Conservation (phyloP, 2,113 vertebrate genomes). For the Gavia stellata region DNA sequence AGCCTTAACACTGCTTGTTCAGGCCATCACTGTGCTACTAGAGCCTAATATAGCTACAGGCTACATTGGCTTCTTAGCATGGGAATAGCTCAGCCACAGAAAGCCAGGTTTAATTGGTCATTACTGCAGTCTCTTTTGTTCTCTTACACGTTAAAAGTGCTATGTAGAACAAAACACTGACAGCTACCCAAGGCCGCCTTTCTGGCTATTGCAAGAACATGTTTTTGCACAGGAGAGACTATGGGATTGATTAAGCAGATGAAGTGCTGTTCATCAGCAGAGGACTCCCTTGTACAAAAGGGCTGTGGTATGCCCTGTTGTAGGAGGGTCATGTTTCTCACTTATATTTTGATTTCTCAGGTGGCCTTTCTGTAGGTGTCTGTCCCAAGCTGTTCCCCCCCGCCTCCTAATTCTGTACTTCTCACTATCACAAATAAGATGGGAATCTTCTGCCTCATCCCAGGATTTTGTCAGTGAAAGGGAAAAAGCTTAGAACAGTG, state of each 20-base stretch:
- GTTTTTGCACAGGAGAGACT: not conserved
- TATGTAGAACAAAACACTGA: not conserved
- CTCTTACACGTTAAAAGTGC: not conserved
- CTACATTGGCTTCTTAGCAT: not conserved
- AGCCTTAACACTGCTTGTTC: not conserved
- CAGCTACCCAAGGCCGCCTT: not conserved
- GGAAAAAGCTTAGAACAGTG: not conserved
- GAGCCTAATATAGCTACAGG: not conserved
- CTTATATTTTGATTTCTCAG: not conserved
- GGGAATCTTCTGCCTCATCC: not conserved
- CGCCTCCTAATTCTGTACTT: not conserved
- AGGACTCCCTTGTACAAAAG: not conserved
- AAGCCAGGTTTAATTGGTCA: conserved; percentile 14
- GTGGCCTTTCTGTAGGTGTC: not conserved
- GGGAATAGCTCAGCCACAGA: not conserved
- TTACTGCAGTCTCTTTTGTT: not conserved
- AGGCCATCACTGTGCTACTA: not conserved
- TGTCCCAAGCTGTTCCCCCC: not conserved
- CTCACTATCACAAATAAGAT: not conserved
- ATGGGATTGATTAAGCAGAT: not conserved
- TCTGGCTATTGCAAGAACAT: not conserved
- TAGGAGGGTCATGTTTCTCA: not conserved
- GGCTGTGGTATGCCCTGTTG: too few species aligned
- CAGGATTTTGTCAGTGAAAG: not conserved
- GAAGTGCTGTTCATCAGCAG: not conserved